These are phyloP conservation scores for Benitochromis conjunctus DNA, from an alignment of 2,113 vertebrate species.

Conservation along the genomic window DNA sequence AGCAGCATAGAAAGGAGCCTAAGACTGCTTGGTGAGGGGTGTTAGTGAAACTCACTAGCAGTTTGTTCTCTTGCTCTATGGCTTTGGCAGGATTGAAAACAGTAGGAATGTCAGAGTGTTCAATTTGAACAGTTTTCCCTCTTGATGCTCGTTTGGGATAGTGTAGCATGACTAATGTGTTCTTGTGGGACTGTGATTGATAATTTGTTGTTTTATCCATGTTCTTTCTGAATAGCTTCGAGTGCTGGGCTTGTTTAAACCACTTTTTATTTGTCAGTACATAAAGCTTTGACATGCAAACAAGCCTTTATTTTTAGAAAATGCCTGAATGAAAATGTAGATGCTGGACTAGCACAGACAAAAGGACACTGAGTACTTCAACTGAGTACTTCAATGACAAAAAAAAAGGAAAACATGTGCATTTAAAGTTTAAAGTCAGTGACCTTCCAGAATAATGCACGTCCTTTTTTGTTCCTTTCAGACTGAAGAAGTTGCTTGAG, in stretches of 20 bases:
- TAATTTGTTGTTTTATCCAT: neutral
- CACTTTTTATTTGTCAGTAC: neutral
- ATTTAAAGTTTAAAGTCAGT: neutral
- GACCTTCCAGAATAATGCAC: neutral
- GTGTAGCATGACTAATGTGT: neutral
- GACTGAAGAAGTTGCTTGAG: conserved; percentile 93
- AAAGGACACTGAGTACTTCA: neutral
- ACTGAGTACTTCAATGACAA: neutral
- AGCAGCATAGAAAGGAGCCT: conserved; percentile 57
- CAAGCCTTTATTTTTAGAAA: neutral
- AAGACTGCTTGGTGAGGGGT: conserved; percentile 38
- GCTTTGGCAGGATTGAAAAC: conserved; percentile 13
- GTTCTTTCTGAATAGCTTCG: neutral
- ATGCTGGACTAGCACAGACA: neutral
- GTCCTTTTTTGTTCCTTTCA: conserved; percentile 44
- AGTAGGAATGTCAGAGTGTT: neutral
- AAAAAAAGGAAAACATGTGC: neutral
- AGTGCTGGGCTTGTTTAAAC: neutral
- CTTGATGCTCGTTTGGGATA: neutral
- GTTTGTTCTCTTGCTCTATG: conserved; percentile 29
- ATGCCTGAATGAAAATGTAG: neutral
- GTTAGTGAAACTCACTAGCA: conserved; percentile 40
- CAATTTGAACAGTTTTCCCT: neutral
- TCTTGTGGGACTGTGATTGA: neutral
- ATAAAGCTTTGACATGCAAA: neutral